phyloP scores from a whole-genome alignment of 1,140 invertebrate species.

The Drosophila prosaltans region DNA sequence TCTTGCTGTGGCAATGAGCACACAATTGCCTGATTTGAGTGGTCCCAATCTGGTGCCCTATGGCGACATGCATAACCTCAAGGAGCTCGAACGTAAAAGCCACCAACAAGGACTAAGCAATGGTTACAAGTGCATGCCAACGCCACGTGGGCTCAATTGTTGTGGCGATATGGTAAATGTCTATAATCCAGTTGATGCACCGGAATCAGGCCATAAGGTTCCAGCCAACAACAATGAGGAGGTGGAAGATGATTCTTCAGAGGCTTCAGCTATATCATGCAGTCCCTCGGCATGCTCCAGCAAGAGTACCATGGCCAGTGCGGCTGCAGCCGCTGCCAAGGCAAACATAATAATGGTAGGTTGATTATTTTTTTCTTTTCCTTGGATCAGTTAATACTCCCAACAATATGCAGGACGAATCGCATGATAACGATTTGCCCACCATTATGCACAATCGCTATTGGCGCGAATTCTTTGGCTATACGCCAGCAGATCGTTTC shows the following conservation, averaged over 20 bases:
- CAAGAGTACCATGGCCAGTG: slow-evolving; percentile 18
- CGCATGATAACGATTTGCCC: slow-evolving; percentile 28
- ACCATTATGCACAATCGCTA: slow-evolving; percentile 56
- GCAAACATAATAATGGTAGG: slow-evolving; percentile 41
- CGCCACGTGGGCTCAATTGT: slow-evolving; percentile 27
- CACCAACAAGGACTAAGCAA: slow-evolving; percentile 28
- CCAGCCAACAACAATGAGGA: not conserved
- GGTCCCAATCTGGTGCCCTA: slow-evolving; percentile 68
- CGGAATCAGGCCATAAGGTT: slow-evolving; percentile 17
- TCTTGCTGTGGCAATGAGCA: slow-evolving; percentile 55
- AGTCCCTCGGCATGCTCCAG: slow-evolving; percentile 27
- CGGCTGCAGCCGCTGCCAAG: slow-evolving; percentile 3
- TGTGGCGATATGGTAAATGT: slow-evolving; percentile 58
- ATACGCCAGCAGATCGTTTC: slow-evolving; percentile 84
- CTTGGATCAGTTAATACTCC: not conserved
- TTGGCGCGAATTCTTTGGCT: slow-evolving; percentile 72
- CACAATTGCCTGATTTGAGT: slow-evolving; percentile 49
- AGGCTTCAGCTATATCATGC: slow-evolving; percentile 14
- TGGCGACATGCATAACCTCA: slow-evolving; percentile 67
- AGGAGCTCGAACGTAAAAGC: slow-evolving; percentile 42
- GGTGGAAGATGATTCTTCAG: slow-evolving; percentile 7
- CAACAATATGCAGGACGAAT: slow-evolving; percentile 24
- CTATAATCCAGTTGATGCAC: slow-evolving; percentile 14
- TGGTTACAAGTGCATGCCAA: slow-evolving; percentile 34
- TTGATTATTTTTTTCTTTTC: not conserved